Conservation (phyloP, 2,113 vertebrate genomes). For the Aegithalos caudatus region DNA sequence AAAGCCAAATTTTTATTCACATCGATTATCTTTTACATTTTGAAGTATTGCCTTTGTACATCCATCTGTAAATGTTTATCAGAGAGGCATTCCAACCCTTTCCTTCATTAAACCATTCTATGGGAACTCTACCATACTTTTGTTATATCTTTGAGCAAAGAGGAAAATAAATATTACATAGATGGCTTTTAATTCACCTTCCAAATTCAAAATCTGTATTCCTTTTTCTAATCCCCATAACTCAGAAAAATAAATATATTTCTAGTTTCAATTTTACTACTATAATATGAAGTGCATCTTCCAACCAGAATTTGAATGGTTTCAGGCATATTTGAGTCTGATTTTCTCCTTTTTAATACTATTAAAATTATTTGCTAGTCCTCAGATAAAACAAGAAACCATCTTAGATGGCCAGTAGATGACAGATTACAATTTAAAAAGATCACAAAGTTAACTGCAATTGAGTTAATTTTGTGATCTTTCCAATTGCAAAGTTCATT, state of each 20-base stretch:
- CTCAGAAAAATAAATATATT: background rate
- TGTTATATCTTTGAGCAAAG: background rate
- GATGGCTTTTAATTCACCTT: background rate
- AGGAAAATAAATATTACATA: background rate
- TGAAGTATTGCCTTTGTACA: conserved; percentile 63
- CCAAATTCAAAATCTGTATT: conserved; percentile 16
- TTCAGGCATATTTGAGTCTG: background rate
- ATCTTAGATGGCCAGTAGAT: background rate
- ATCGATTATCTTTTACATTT: conserved; percentile 71
- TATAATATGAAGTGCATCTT: background rate
- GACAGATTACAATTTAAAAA: background rate
- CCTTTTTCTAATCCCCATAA: background rate
- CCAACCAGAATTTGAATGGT: background rate
- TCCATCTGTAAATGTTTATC: conserved; percentile 69
- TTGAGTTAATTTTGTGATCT: background rate
- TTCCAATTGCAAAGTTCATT: conserved; percentile 39
- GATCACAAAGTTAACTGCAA: too few species aligned
- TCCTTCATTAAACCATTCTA: conserved; percentile 47
- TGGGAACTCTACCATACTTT: conserved; percentile 16
- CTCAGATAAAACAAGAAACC: background rate
- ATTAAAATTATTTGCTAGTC: background rate
- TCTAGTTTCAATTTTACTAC: background rate
- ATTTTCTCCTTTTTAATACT: background rate
- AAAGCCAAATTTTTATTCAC: conserved; percentile 67
- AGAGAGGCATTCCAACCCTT: conserved; percentile 34